phyloP scores from a whole-genome alignment of 2,888 invertebrate genomes.

The Gastrophysa polygoni region DNA sequence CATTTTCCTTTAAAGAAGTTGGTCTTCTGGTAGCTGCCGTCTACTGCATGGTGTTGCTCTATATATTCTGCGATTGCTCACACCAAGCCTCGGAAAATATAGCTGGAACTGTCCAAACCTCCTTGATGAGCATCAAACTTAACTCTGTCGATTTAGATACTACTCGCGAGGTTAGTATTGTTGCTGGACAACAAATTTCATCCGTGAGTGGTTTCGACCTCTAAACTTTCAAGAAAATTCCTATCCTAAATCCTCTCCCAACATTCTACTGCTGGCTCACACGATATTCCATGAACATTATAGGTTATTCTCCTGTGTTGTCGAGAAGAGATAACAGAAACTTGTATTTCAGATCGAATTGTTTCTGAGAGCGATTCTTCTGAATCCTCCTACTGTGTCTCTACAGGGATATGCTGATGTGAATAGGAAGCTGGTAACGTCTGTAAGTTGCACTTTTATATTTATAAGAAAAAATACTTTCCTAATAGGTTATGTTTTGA shows the following conservation, averaged over 20 bases:
- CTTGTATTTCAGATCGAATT: slow-evolving; percentile 64
- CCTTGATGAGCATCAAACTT: slow-evolving; percentile 65
- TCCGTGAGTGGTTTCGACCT: too few species aligned
- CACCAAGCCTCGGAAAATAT: slow-evolving; percentile 70
- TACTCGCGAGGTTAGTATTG: slow-evolving; percentile 65
- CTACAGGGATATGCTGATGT: slow-evolving; percentile 70
- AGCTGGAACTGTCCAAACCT: slow-evolving; percentile 68
- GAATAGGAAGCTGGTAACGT: slow-evolving; percentile 68
- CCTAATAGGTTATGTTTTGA: too few species aligned
- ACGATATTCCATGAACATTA: too few species aligned
- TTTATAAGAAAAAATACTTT: too few species aligned
- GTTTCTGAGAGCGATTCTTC: slow-evolving; percentile 71
- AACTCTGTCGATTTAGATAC: slow-evolving; percentile 65
- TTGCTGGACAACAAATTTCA: too few species aligned
- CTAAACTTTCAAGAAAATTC: too few species aligned
- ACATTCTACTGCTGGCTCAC: too few species aligned
- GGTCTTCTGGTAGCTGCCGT: slow-evolving; percentile 68
- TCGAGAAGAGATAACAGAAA: background rate
- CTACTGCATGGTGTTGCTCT: slow-evolving; percentile 67
- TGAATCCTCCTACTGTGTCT: slow-evolving; percentile 74
- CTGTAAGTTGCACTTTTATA: slow-evolving; percentile 59
- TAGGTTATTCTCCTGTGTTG: too few species aligned
- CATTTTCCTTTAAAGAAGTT: slow-evolving; percentile 70
- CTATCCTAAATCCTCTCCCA: too few species aligned
- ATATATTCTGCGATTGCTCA: slow-evolving; percentile 71